These are phyloP conservation scores for Lepas anatifera DNA, from an alignment of 2,888 invertebrate genomes.

Conservation along the genomic window DNA sequence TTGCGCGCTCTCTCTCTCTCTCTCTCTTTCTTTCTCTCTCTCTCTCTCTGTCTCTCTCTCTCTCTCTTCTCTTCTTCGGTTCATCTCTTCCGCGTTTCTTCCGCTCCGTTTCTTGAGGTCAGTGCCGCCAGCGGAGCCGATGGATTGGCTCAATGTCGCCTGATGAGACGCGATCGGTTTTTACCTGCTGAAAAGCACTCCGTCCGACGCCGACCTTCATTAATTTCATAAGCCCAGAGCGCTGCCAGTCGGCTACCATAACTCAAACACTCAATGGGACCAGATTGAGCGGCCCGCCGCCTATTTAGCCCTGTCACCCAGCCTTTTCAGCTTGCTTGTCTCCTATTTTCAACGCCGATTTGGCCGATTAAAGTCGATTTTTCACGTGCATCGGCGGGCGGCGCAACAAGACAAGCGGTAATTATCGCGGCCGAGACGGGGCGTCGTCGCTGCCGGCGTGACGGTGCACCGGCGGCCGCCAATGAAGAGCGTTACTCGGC, in stretches of 20 bases:
- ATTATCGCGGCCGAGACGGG: too few relatives aligned
- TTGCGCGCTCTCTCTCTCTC: too few relatives aligned
- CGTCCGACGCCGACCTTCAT: not conserved
- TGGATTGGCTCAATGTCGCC: not conserved
- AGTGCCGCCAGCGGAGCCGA: not conserved
- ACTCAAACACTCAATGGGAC: not conserved
- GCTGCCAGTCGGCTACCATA: not conserved
- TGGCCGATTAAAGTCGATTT: constrained; percentile 8
- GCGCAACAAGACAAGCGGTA: not conserved
- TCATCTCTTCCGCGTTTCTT: not conserved
- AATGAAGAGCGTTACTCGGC: not conserved
- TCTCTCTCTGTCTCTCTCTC: too few relatives aligned
- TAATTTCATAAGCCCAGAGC: not conserved
- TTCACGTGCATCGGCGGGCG: not conserved
- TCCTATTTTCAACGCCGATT: constrained; percentile 9
- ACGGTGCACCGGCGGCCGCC: not conserved
- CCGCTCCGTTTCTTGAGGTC: not conserved
- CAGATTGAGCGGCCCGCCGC: not conserved
- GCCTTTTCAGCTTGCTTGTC: not conserved
- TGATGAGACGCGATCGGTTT: not conserved
- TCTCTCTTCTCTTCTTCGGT: too few relatives aligned
- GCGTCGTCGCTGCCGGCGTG: too few relatives aligned
- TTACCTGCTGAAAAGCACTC: not conserved
- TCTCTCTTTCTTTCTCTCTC: too few relatives aligned
- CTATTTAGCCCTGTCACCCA: constrained; percentile 4